Evolutionary conservation across 1,140 invertebrate species (phyloP), one percentile per base, ranked within the genome.

Genomic region (Drosophila yakuba): DNA sequence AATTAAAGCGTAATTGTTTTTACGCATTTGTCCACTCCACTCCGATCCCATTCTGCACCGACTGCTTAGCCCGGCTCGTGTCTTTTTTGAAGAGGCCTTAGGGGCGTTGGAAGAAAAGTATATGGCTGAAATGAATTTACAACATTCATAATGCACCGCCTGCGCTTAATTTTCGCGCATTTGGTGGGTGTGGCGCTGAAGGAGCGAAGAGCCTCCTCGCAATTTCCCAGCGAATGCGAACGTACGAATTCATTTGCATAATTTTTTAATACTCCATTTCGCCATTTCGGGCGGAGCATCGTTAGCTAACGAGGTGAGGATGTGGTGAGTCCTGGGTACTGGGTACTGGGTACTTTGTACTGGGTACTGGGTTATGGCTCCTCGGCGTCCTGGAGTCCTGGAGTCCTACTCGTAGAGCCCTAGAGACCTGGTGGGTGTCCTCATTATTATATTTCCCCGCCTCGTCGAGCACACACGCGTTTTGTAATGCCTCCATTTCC

Each of bases 201-300:
- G 75, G 80, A 80, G 57, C 14, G 12, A 43, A 43, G 3, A 43
- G 12, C 12, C 25, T 8, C 47, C 47, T 28, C 25, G 25, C 28
- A 11, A 15, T 35, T 35, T 32, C n/a, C 59, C 59, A 41, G 69
- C 79, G 79, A 82, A 80, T 74, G 50, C 80, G 74, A 84, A 76
- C 73, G 60, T 68, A 71, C 83, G 83, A 88, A 88, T 88, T 88
- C 83, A 89, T 88, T 89, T 88, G 83, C 84, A 88, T 88, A 88
- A 88, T 88, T 88, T 88, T 72, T 88, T 88, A 88, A 88, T 88
- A 89, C 83, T 84, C 85, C 83, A 88, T 88, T 88, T 88, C 83
- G 74, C 64, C 25, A 50, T 50, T 51, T 51, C 36, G 59, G 59
- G 59, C 20, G 59, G 55, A 35, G 50, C 69, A 51, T 72, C 72